Evolutionary conservation across 2,113 vertebrate genomes (phyloP).

Genomic region (Eleginops maclovinus): DNA sequence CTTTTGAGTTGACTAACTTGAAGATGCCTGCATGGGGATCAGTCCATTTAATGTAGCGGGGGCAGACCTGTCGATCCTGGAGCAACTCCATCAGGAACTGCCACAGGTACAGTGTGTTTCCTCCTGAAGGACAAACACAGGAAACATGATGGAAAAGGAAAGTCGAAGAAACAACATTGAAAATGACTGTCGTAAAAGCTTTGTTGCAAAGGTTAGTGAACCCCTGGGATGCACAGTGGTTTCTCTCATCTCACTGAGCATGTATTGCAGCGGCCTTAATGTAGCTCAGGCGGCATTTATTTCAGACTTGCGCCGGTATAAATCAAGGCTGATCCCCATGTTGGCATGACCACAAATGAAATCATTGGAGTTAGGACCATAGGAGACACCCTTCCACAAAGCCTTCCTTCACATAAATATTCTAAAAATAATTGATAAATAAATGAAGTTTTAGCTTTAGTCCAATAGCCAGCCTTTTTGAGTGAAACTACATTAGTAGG

Average conservation of each 20-base stretch:
- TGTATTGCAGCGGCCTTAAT: not conserved
- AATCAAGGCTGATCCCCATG: no score
- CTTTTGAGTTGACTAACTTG: constrained; percentile 98
- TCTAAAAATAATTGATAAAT: no score
- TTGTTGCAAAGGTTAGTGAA: not conserved
- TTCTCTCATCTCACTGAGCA: not conserved
- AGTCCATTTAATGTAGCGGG: constrained; percentile 98
- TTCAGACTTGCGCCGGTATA: not conserved
- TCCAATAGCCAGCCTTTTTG: no score
- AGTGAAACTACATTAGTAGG: no score
- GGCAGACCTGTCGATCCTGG: constrained; percentile 95
- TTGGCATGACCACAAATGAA: no score
- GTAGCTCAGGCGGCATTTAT: not conserved
- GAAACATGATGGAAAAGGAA: constrained; percentile 8
- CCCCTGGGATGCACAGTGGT: not conserved
- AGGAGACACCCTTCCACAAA: no score
- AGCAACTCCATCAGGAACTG: constrained; percentile 96
- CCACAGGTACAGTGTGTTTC: constrained; percentile 98
- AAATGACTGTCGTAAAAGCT: constrained; percentile 17
- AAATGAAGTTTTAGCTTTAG: no score
- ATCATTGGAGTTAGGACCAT: no score
- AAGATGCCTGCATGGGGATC: constrained; percentile 95
- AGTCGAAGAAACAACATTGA: not conserved
- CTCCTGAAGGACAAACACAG: constrained; percentile 76
- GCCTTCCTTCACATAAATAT: no score